Base-by-base conservation (phyloP, 2,888 invertebrate genomes). In the Lumbricus terrestris region DNA sequence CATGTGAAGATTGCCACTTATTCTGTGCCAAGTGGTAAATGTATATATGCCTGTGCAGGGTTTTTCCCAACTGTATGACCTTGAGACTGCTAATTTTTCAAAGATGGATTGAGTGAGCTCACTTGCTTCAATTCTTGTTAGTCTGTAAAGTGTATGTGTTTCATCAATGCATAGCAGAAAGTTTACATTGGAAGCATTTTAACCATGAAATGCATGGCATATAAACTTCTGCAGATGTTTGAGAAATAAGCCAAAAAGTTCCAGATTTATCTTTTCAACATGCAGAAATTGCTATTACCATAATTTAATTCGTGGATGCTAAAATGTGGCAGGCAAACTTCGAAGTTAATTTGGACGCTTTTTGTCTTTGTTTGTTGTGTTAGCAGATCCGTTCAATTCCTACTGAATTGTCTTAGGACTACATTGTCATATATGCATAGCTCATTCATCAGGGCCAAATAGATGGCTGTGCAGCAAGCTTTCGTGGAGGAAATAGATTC, bases 401-500 rank as follows among this genome's bases (percentile, higher is more conserved):
- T n/a, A 69, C 13, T 69, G 69, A 69, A n/a, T n/a, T 69, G 69
- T 29, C 69, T 69, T n/a, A 69, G 69, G 69, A 69, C 1, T 69
- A n/a, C 2, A 16, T 69, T 29, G 8, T 13, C 88, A 89, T 34
- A 88, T 88, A 88, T 88, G n/a, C 23, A 29, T 88, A 37, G 37
- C 11, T 88, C 5, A 29, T 34, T 40, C 38, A 89, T 69, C n/a
- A n/a, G 69, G n/a, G n/a, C 29, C 69, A 82, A 89, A 91, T n/a
- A n/a, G n/a, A n/a, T 91, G 91, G 91, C 90, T 37, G 69, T 90
- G 35, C 90, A 88, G n/a, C 88, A 89, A 37, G 91, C 47, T 38
- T 94, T 94, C 93, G 93, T 94, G 20, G 94, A 94, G 90, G 94
- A 94, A 92, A 94, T 94, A 20, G 93, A 94, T 88, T 93, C 93